Evolutionary conservation across 2,888 invertebrate species (phyloP).

Genomic region (Sipha maydis): DNA sequence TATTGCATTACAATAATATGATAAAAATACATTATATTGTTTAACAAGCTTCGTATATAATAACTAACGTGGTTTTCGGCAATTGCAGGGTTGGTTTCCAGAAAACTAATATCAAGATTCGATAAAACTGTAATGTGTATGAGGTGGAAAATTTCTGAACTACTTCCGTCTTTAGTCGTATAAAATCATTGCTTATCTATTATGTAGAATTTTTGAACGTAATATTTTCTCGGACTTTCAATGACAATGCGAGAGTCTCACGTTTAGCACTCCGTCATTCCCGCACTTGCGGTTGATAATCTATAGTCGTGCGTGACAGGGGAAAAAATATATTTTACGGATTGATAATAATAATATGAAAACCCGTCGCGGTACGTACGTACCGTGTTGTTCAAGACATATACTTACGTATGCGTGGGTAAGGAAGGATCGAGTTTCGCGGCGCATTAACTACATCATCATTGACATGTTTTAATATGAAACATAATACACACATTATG

Average conservation of each 20-base stretch:
- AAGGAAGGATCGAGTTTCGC: constrained; percentile 16
- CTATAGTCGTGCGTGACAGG: background rate
- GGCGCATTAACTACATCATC: constrained; percentile 37
- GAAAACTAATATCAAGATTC: too few relatives aligned
- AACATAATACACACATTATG: background rate
- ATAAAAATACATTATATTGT: too few relatives aligned
- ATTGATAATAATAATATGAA: background rate
- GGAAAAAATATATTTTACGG: background rate
- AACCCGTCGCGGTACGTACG: background rate
- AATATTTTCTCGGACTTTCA: background rate
- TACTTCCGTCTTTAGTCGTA: too few relatives aligned
- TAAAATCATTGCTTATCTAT: too few relatives aligned
- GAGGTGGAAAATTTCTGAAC: too few relatives aligned
- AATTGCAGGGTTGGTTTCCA: too few relatives aligned
- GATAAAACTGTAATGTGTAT: too few relatives aligned
- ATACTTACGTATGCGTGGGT: background rate
- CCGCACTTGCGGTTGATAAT: background rate
- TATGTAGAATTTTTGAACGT: background rate
- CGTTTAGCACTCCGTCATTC: background rate
- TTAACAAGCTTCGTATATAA: too few relatives aligned
- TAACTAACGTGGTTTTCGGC: too few relatives aligned
- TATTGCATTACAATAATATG: too few relatives aligned
- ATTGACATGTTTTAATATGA: background rate
- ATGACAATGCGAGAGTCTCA: background rate
- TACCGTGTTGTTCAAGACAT: background rate